Evolutionary conservation across 2,888 invertebrate genomes (phyloP).

Genomic region (Troides oblongomaculatus): DNA sequence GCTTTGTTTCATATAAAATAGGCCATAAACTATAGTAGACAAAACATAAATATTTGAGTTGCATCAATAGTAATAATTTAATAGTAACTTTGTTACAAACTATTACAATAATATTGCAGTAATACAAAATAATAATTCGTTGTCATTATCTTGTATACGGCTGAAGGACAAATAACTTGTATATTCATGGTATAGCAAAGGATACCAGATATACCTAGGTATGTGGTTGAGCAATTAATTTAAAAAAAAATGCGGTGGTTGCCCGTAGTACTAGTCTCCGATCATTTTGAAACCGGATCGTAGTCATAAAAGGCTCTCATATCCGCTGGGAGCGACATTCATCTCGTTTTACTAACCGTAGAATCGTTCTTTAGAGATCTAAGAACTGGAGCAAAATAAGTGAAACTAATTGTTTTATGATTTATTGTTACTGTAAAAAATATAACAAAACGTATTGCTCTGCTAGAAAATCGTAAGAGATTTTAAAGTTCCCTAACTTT

Average conservation of each 20-base stretch:
- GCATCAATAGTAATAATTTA: too few species aligned
- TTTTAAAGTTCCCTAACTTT: too few species aligned
- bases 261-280: constrained; percentile 5
- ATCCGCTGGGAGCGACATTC: constrained; percentile 24
- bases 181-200: neutral
- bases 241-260: constrained; percentile 9
- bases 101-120: too few species aligned
- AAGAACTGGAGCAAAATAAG: constrained; percentile 7
- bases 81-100: too few species aligned
- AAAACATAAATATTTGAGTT: too few species aligned
- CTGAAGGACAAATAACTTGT: too few species aligned
- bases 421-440: neutral
- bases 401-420: neutral
- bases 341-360: constrained; percentile 10
- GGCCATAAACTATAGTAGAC: too few species aligned
- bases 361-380: constrained; percentile 9
- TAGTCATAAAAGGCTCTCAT: constrained; percentile 21
- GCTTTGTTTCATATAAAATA: neutral
- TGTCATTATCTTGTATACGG: too few species aligned
- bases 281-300: constrained; percentile 24
- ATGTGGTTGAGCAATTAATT: constrained; percentile 5
- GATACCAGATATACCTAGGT: neutral
- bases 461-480: neutral
- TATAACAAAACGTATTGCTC: neutral
- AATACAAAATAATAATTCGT: too few species aligned